Base-by-base conservation (phyloP, 2,888 invertebrate species). In the Drosophila prolongata region DNA sequence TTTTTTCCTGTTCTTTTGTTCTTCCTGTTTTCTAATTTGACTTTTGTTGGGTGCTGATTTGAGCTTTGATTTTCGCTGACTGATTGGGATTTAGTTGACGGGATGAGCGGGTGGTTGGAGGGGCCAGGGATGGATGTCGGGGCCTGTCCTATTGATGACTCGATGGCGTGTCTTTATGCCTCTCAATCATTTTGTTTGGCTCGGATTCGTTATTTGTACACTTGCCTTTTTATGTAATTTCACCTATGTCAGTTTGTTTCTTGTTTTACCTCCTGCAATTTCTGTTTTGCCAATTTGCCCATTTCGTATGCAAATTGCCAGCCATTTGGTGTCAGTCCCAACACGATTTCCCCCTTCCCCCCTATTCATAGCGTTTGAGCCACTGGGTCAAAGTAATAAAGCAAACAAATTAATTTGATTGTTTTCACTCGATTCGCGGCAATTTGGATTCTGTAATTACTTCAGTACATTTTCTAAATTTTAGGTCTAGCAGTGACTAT, bases 331-430 rank as follows among this genome's bases (percentile, higher is more conserved):
- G 80, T 85, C 80, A 71, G 73, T 58, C 54, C 47, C 66, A 52
- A 50, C 73, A 66, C 55, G 47, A 49, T 19, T 16, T 38, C 43
- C 37, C 44, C 55, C 46, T 10, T 30, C 9, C 27, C 42, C 35
- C 11, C 19, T 6, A 10, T n/a, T 55, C 43, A 19, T 42, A 47
- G 8, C 14, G 38, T 64, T 46, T 52, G 42, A 56, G 56, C 59
- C 76, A 81, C 65, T 76, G 81, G 82, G 73, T 86, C 81, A 86
- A 86, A 86, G 71, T 86, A 86, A 83, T 83, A 80, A 80, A 69
- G 54, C 49, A 55, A 80, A 79, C 76, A 80, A 79, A 79, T 77
- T 86, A 79, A 79, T 69, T 79, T 74, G 66, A 81, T 84, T 79
- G 77, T 62, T 77, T 67, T 42, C 42, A 52, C 14, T 38, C 44